Evolutionary conservation across 2,797 vertebrate species (phyloP).

Genomic region (Notolepis coatsorum): DNA sequence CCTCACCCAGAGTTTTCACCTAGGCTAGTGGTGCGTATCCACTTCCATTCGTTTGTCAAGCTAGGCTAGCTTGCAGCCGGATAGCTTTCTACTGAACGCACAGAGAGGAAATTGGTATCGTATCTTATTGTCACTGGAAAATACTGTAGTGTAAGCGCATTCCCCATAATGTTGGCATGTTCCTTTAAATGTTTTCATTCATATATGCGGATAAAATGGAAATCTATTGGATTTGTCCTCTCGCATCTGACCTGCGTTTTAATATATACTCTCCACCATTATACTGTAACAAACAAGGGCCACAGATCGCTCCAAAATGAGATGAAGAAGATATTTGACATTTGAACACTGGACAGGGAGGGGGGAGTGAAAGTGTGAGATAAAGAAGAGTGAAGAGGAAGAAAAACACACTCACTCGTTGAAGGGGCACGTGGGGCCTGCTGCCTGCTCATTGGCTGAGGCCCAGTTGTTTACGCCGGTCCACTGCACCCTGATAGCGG

Average conservation of each 20-base stretch:
- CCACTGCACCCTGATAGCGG: slow-evolving; percentile 20
- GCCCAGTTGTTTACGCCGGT: slow-evolving; percentile 23
- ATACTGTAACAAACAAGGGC: neutral
- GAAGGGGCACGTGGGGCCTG: slow-evolving; percentile 26
- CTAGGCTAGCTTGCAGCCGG: too few species aligned
- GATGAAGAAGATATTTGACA: too few species aligned
- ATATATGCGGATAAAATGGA: neutral
- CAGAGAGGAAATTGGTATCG: too few species aligned
- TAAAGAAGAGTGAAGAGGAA: slow-evolving; percentile 9
- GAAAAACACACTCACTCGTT: slow-evolving; percentile 18
- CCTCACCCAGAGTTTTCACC: too few species aligned
- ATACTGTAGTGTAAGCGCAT: too few species aligned
- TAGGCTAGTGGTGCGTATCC: too few species aligned
- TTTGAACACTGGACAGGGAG: neutral
- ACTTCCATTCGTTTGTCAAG: too few species aligned
- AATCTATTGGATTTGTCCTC: neutral
- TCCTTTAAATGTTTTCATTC: neutral
- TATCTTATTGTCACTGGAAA: too few species aligned
- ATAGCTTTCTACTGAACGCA: too few species aligned
- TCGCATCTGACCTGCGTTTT: neutral
- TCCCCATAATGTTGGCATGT: too few species aligned
- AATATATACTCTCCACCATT: neutral
- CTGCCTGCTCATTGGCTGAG: slow-evolving; percentile 33
- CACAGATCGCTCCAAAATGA: neutral
- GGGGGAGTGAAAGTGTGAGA: slow-evolving; percentile 27